Conservation (phyloP, 2,113 vertebrate species). For the Illadopsis cleaveri region DNA sequence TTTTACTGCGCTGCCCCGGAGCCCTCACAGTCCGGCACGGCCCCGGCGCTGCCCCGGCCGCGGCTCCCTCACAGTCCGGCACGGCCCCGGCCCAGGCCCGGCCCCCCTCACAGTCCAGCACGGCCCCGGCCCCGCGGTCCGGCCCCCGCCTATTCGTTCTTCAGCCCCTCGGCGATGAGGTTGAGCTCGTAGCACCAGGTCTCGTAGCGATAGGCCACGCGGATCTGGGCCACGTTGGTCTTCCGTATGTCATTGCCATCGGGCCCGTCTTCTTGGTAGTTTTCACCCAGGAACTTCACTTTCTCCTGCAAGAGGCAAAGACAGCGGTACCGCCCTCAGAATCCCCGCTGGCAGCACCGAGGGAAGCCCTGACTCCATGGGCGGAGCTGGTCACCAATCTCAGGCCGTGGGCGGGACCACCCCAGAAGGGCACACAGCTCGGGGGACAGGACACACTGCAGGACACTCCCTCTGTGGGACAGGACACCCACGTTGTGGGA, state of each 20-base stretch:
- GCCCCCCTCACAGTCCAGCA: neutral
- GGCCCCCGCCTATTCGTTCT: neutral
- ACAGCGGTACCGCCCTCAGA: neutral
- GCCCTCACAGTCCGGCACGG: neutral
- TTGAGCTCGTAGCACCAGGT: slow-evolving; percentile 94
- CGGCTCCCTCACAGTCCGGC: neutral
- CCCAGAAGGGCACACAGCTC: slow-evolving; percentile 63
- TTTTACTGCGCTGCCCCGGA: neutral
- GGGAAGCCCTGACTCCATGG: neutral
- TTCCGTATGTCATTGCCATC: slow-evolving; percentile 91
- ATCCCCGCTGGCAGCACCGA: neutral
- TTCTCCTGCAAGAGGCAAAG: slow-evolving; percentile 82
- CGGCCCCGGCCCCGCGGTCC: neutral
- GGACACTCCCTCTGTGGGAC: neutral
- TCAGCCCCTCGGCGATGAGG: slow-evolving; percentile 82
- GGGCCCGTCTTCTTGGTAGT: slow-evolving; percentile 91
- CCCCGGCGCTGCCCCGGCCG: too few species aligned
- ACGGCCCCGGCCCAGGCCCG: too few species aligned
- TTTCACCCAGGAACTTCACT: slow-evolving; percentile 87
- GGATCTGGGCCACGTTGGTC: slow-evolving; percentile 97
- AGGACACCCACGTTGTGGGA: neutral
- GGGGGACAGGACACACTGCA: slow-evolving; percentile 69
- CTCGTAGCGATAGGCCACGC: slow-evolving; percentile 92
- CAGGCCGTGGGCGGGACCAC: neutral
- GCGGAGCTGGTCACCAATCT: neutral